phyloP scores from a whole-genome alignment of 2,797 vertebrate species.

The Chelon labrosus region DNA sequence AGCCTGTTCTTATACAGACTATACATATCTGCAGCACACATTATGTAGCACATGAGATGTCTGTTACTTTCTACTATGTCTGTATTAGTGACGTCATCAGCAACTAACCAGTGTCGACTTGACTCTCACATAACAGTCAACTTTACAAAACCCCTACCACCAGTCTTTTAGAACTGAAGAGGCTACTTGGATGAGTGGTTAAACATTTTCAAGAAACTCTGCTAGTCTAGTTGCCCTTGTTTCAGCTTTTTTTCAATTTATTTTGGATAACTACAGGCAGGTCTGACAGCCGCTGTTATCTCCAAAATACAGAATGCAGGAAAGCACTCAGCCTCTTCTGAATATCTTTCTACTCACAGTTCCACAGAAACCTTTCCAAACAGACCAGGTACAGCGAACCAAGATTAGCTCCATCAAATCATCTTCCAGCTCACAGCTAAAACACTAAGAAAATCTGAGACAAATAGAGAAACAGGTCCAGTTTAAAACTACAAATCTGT shows the following conservation, averaged over 20 bases:
- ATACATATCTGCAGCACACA: too few relatives aligned
- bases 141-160: too few relatives aligned
- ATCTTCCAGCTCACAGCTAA: neutral
- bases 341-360: neutral
- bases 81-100: too few relatives aligned
- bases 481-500: neutral
- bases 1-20: too few relatives aligned
- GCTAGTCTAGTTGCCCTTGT: too few relatives aligned
- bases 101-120: too few relatives aligned
- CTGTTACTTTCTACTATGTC: too few relatives aligned
- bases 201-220: too few relatives aligned
- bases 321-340: neutral
- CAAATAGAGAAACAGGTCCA: neutral
- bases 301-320: neutral
- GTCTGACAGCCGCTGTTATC: neutral
- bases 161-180: too few relatives aligned
- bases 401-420: neutral
- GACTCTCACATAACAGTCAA: too few relatives aligned
- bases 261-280: neutral
- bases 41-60: too few relatives aligned
- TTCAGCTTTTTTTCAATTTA: neutral
- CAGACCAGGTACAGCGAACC: neutral
- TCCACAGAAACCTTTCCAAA: conserved; percentile 6
- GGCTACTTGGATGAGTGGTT: too few relatives aligned
- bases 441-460: conserved; percentile 13